These are phyloP conservation scores for Selene dorsalis DNA, from an alignment of 2,797 vertebrate genomes.

Conservation along the genomic window DNA sequence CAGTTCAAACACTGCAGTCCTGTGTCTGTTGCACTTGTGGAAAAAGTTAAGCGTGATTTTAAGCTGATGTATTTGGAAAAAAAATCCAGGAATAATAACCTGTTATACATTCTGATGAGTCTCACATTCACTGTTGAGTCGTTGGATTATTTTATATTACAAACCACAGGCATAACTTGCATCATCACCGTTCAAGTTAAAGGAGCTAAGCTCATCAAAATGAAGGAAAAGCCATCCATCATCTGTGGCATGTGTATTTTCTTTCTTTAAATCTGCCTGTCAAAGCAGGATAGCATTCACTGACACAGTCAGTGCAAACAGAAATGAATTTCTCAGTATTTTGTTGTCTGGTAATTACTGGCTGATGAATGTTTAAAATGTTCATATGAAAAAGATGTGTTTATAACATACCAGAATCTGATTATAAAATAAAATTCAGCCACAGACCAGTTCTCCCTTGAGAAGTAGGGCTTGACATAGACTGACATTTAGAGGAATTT, in stretches of 20 bases:
- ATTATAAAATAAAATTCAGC: not conserved
- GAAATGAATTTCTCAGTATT: not conserved
- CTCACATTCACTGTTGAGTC: slow-evolving; percentile 11
- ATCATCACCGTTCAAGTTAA: not conserved
- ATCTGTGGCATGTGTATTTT: slow-evolving; percentile 59
- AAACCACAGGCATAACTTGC: slow-evolving; percentile 21
- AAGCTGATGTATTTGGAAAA: slow-evolving; percentile 1
- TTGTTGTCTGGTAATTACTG: not conserved
- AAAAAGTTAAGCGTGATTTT: not conserved
- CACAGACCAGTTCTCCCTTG: not conserved
- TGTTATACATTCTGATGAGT: slow-evolving; percentile 25
- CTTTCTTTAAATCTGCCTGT: slow-evolving; percentile 32
- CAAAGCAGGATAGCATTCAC: not conserved
- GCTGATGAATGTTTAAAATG: not conserved
- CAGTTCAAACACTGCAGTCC: not conserved
- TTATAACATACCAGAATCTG: not conserved
- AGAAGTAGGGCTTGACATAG: not conserved
- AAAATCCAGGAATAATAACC: not conserved
- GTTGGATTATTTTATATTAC: slow-evolving; percentile 28
- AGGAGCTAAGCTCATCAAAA: slow-evolving; percentile 17
- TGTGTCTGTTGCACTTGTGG: not conserved
- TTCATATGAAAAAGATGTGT: not conserved
- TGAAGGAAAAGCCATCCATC: slow-evolving; percentile 51
- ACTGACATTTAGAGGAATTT: not conserved
- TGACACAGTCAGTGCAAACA: not conserved